Evolutionary conservation across 2,888 invertebrate genomes (phyloP).

Genomic region (Antitype chi): DNA sequence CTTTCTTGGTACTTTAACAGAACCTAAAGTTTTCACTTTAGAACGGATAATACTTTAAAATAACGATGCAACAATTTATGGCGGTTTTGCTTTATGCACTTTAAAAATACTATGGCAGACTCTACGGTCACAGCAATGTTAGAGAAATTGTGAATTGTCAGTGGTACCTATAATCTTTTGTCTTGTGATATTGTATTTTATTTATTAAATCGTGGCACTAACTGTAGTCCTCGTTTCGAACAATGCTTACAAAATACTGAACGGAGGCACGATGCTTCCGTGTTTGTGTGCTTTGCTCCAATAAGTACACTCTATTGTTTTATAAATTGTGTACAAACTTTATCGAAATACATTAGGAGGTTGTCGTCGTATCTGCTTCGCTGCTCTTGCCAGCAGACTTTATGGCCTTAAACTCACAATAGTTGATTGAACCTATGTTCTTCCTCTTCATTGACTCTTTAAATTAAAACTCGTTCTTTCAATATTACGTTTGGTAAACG

Average conservation of each 20-base stretch:
- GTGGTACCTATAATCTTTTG: constrained; percentile 32
- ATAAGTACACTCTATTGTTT: constrained; percentile 45
- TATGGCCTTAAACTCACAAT: constrained; percentile 60
- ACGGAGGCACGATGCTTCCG: constrained; percentile 43
- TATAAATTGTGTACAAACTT: constrained; percentile 33
- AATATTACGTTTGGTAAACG: constrained; percentile 53
- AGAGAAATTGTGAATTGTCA: constrained; percentile 24
- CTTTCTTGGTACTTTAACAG: not conserved
- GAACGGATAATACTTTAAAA: not conserved
- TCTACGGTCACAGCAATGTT: constrained; percentile 15
- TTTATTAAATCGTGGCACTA: constrained; percentile 48
- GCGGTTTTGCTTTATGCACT: constrained; percentile 15
- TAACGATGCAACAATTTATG: not conserved
- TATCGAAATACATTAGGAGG: constrained; percentile 27
- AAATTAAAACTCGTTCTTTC: constrained; percentile 62
- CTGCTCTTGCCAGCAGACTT: constrained; percentile 42
- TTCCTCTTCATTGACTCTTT: constrained; percentile 68
- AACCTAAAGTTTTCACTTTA: not conserved
- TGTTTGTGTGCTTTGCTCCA: constrained; percentile 41
- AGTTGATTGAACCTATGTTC: constrained; percentile 69
- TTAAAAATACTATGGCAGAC: constrained; percentile 36
- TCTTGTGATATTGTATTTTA: constrained; percentile 36
- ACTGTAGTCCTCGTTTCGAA: constrained; percentile 49
- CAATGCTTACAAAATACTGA: constrained; percentile 55
- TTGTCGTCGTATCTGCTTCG: constrained; percentile 1